phyloP scores from a whole-genome alignment of 2,797 vertebrate genomes.

The Pipistrellus pipistrellus region DNA sequence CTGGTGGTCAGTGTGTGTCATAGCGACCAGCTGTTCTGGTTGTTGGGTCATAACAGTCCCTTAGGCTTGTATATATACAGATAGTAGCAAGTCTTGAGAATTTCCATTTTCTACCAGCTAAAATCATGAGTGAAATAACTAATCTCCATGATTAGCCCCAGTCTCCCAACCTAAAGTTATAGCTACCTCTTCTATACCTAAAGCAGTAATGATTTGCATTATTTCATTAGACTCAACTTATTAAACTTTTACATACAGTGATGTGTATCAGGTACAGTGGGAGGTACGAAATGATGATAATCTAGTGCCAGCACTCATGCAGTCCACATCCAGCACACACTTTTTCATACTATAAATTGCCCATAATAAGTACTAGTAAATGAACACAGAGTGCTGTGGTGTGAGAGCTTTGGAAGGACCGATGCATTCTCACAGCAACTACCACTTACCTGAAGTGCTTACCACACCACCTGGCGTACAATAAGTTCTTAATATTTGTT shows the following conservation, averaged over 20 bases:
- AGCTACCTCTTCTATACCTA: background rate
- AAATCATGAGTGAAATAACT: constrained; percentile 49
- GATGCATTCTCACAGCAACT: background rate
- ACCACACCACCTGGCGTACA: background rate
- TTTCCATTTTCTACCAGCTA: background rate
- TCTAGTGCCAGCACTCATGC: background rate
- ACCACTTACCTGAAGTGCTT: background rate
- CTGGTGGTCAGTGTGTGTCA: too few species aligned
- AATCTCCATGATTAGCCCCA: constrained; percentile 17
- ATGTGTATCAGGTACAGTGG: background rate
- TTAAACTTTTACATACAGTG: background rate
- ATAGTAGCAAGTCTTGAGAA: constrained; percentile 16
- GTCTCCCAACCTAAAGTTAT: background rate
- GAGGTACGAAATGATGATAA: background rate
- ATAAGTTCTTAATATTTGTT: background rate
- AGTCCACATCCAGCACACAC: background rate
- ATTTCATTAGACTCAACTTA: background rate
- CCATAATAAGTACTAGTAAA: background rate
- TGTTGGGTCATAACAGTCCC: too few species aligned
- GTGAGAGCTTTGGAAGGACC: background rate
- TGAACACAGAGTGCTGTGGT: background rate
- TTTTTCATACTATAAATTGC: background rate
- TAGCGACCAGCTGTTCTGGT: too few species aligned
- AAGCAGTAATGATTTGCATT: background rate
- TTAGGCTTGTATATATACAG: too few species aligned